Percentiles rank a stretch among this genome's conserved stretches.
Evolutionary conservation across 2,888 invertebrate species (phyloP).

Genomic region (Conistra vaccinii): DNA sequence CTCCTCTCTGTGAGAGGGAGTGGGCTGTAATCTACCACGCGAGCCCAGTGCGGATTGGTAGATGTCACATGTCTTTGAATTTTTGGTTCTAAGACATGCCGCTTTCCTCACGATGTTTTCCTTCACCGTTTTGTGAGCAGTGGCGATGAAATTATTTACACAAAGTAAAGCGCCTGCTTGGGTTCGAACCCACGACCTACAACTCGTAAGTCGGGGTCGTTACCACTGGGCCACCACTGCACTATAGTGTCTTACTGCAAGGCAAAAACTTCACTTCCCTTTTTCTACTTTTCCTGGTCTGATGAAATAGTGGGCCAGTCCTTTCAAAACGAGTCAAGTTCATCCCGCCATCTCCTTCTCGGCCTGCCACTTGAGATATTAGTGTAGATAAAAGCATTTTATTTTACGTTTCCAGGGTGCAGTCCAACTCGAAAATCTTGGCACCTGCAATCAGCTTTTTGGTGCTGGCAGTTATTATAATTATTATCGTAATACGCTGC

Average conservation of each 20-base stretch:
- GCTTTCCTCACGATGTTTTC: too few relatives aligned
- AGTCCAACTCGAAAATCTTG: conserved; percentile 31
- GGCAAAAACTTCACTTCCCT: neutral
- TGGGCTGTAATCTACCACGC: too few relatives aligned
- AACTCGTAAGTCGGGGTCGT: too few relatives aligned
- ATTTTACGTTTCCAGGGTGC: conserved; percentile 36
- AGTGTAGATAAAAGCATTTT: neutral
- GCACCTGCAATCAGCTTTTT: neutral
- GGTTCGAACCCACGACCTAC: too few relatives aligned
- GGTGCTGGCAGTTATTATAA: neutral
- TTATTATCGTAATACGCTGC: conserved; percentile 4
- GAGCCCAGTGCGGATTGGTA: too few relatives aligned
- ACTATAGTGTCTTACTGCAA: neutral
- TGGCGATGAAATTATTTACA: too few relatives aligned
- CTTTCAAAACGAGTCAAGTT: neutral
- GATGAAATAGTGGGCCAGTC: neutral
- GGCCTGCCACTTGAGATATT: neutral
- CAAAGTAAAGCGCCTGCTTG: too few relatives aligned
- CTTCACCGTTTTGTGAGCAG: too few relatives aligned
- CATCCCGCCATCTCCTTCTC: neutral
- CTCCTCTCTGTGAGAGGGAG: too few relatives aligned
- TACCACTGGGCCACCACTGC: too few relatives aligned
- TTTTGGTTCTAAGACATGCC: too few relatives aligned
- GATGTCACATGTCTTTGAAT: too few relatives aligned
- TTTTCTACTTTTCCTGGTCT: neutral